Evolutionary conservation across 2,888 invertebrate genomes (phyloP), one percentile per base, ranked within the genome.

Genomic region (Amiota communis): DNA sequence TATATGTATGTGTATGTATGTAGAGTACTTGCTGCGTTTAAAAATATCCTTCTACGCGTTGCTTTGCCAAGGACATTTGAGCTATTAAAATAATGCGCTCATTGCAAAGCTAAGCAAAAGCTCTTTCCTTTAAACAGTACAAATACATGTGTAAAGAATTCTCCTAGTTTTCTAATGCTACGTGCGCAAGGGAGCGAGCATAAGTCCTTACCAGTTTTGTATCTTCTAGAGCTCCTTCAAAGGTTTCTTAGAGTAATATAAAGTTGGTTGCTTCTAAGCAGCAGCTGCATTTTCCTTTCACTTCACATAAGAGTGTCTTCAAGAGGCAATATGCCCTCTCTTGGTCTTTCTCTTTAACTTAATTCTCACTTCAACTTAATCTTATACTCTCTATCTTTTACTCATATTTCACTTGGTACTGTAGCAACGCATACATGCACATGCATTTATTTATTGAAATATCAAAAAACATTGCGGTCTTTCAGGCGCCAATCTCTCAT

Each of bases 1-100:
- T 74, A 49, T 59, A 74, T 56, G 70, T 23, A 2, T 36, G 36
- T 36, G 4, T 36, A 36, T 6, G 76, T 36, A 36, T 6, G 76
- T 76, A 8, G 76, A 73, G 75, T n/a, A 46, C 59, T 59, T 46
- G 48, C 61, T 49, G 53, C 65, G 57, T 57, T 65, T 61, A 69
- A 78, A 80, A 84, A 81, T 86, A 85, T 86, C 84, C 87, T 86
- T 87, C 86, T 81, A 81, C 79, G 82, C 79, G 78, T 79, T 81
- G 85, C 87, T 86, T 86, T 85, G 87, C 88, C 88, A 88, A 88
- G 88, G 88, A 88, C 88, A 88, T 87, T 87, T 81, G 78, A 86
- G 85, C 87, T 84, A 88, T 88, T 87, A 89, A 88, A 87, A 23
- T 65, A 63, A 57, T 72, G 71, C 70, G 53, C 57, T 47, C 47